Percentiles rank a stretch among this genome's conserved stretches.
These are phyloP conservation scores for Drosophila atripex DNA, from an alignment of 2,888 invertebrate genomes.

Conservation along the genomic window DNA sequence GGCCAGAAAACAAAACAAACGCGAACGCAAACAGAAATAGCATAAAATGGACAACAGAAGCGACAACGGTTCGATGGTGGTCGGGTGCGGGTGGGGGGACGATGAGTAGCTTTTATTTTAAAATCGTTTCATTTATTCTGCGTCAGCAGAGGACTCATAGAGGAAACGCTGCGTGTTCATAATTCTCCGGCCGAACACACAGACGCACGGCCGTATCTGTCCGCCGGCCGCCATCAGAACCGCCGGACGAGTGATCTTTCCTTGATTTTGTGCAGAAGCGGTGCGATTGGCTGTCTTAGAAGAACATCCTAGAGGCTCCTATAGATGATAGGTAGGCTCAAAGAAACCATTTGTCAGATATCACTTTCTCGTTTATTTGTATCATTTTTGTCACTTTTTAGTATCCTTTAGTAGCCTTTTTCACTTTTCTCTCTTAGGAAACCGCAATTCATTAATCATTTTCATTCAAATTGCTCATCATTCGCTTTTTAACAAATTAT, in stretches of 20 bases:
- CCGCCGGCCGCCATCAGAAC: conserved; percentile 19
- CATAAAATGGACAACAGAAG: conserved; percentile 47
- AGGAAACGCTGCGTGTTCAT: conserved; percentile 47
- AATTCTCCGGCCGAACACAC: conserved; percentile 34
- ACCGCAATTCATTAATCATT: no score
- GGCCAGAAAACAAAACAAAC: conserved; percentile 39
- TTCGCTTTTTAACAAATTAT: no score
- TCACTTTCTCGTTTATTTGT: no score
- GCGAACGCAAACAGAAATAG: conserved; percentile 53
- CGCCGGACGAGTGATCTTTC: conserved; percentile 32
- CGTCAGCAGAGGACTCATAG: conserved; percentile 66
- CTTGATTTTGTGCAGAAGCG: conserved; percentile 4
- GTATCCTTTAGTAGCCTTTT: no score
- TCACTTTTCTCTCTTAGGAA: no score
- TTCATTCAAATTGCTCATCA: no score
- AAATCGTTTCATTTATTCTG: conserved; percentile 65
- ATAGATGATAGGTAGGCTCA: background rate
- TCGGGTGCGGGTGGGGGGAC: conserved; percentile 33
- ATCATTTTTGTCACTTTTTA: no score
- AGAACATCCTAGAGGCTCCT: background rate
- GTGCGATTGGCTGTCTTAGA: conserved; percentile 2
- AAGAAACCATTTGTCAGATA: no score
- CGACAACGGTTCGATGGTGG: conserved; percentile 39
- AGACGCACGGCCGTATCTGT: conserved; percentile 33
- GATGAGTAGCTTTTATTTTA: conserved; percentile 71